Evolutionary conservation across 2,888 invertebrate genomes (phyloP).

Genomic region (Andricus quercusramuli): DNA sequence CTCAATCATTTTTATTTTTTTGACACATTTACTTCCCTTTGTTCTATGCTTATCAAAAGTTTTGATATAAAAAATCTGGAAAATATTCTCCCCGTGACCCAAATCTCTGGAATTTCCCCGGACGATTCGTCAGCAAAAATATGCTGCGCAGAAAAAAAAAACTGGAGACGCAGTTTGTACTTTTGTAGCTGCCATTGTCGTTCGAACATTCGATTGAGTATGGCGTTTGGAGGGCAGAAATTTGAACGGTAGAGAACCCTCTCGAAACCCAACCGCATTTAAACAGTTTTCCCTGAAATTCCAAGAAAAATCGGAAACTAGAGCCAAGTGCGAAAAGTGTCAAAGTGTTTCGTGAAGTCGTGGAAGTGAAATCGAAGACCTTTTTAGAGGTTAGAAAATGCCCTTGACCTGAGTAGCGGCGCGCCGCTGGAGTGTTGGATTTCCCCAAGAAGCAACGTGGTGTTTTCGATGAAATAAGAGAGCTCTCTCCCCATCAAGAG

Average conservation of each 20-base stretch:
- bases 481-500: slow-evolving; percentile 21
- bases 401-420: slow-evolving; percentile 65
- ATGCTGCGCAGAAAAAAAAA: slow-evolving; percentile 27
- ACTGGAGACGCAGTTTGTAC: not conserved
- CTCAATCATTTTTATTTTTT: not conserved
- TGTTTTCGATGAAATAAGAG: slow-evolving; percentile 49
- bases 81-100: not conserved
- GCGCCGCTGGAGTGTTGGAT: slow-evolving; percentile 61
- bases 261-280: not conserved
- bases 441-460: slow-evolving; percentile 52
- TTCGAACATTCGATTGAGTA: not conserved
- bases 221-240: slow-evolving; percentile 8
- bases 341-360: not conserved
- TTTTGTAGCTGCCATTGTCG: slow-evolving; percentile 9
- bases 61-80: not conserved
- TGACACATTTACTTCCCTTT: not conserved
- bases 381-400: slow-evolving; percentile 51
- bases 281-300: not conserved
- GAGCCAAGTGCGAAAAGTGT: not conserved
- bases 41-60: not conserved
- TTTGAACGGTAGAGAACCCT: not conserved
- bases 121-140: not conserved
- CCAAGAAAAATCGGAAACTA: not conserved
- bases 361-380: not conserved
- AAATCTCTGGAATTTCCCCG: slow-evolving; percentile 18